Evolutionary conservation across 92 coral and sea anemone genomes (phyloP).

Genomic region (Paragorgia papillata): DNA sequence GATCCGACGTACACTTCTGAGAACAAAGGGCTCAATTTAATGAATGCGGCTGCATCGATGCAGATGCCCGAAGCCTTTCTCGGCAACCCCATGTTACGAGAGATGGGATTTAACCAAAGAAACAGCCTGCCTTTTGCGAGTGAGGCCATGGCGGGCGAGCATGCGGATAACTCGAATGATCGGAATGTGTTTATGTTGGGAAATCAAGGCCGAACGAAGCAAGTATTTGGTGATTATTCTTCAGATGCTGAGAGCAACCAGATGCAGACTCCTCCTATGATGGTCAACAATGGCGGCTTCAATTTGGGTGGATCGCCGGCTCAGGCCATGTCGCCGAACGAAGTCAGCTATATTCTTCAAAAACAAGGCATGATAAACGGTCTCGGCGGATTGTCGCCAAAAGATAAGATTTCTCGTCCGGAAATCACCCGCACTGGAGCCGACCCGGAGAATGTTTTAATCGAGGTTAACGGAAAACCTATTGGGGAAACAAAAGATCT

Average conservation of each 20-base stretch:
- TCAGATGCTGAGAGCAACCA: neutral
- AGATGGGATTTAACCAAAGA: conserved; percentile 7
- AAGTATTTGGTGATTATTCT: conserved; percentile 5
- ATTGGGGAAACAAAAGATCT: conserved; percentile 83
- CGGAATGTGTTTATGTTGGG: conserved; percentile 30
- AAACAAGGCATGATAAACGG: neutral
- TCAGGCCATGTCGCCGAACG: conserved; percentile 32
- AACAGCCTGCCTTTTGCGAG: conserved; percentile 7
- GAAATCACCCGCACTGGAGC: neutral
- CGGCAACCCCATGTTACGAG: conserved; percentile 35
- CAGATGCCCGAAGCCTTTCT: conserved; percentile 35
- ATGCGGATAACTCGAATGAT: conserved; percentile 38
- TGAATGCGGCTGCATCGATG: neutral
- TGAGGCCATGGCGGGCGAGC: conserved; percentile 30
- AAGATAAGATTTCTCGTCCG: conserved; percentile 21
- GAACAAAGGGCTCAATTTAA: conserved; percentile 4
- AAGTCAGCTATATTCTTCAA: conserved; percentile 25
- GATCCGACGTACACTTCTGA: conserved; percentile 38
- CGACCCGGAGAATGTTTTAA: conserved; percentile 58
- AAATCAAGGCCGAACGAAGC: conserved; percentile 2
- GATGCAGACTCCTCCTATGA: conserved; percentile 4
- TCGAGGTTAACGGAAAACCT: conserved; percentile 88
- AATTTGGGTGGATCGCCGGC: conserved; percentile 20
- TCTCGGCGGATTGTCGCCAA: conserved; percentile 9
- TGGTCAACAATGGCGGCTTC: conserved; percentile 2